Percentiles rank a stretch among this genome's conserved stretches.
Conservation (phyloP, 2,797 vertebrate genomes). For the Coregonus ussuriensis region DNA sequence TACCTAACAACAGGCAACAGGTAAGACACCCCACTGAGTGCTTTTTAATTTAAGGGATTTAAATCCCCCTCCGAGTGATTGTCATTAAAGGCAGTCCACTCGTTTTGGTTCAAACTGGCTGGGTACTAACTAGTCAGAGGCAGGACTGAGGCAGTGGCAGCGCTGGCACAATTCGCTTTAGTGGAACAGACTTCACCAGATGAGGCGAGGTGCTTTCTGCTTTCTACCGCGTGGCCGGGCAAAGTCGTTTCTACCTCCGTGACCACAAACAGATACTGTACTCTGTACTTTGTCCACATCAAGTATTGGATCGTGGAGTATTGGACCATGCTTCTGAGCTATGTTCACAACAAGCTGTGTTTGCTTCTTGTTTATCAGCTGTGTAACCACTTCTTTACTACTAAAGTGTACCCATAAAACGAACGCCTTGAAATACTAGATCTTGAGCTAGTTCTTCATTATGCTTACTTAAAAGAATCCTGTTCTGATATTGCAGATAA, state of each 20-base stretch:
- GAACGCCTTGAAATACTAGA: no score
- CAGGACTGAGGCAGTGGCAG: background rate
- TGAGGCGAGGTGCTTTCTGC: background rate
- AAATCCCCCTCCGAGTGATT: conserved; percentile 28
- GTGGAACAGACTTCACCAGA: background rate
- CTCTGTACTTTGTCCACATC: no score
- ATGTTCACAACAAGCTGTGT: background rate
- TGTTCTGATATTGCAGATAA: background rate
- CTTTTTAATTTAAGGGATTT: conserved; percentile 33
- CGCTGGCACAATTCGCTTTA: background rate
- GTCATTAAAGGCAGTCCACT: conserved; percentile 21
- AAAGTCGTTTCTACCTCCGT: background rate
- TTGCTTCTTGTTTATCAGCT: background rate
- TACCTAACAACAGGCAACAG: background rate
- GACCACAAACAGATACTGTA: background rate
- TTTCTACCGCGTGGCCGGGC: background rate
- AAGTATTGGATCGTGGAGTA: no score
- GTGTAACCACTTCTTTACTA: no score
- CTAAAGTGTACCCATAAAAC: no score
- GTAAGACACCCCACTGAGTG: background rate
- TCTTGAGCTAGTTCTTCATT: no score
- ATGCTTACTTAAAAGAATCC: background rate
- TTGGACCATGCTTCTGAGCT: background rate
- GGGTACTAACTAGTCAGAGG: conserved; percentile 28
- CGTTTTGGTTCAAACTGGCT: conserved; percentile 18